Conservation (phyloP, 23 tunicate species). For the Ciona savignyi region DNA sequence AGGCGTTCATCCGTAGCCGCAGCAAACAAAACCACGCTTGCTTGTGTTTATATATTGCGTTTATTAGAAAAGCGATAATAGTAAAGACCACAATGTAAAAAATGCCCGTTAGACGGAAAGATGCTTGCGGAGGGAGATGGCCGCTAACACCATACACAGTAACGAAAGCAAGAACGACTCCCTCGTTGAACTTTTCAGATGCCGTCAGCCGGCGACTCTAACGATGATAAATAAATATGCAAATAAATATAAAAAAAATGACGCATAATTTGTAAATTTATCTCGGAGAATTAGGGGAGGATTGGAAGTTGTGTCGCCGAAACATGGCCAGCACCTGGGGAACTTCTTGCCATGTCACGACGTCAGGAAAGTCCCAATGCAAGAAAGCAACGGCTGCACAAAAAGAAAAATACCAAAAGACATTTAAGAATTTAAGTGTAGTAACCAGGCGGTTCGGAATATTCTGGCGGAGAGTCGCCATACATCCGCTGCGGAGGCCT, state of each 20-base stretch:
- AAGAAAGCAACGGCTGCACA: not conserved
- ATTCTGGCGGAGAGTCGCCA: not conserved
- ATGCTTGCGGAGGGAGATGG: not conserved
- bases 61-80: not conserved
- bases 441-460: not conserved
- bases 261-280: not conserved
- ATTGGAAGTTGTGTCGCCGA: too few relatives aligned
- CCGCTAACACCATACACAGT: not conserved
- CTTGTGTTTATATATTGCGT: not conserved
- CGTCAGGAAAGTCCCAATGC: not conserved
- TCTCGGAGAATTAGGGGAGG: not conserved
- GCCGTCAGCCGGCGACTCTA: not conserved
- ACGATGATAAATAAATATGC: not conserved
- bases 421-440: not conserved
- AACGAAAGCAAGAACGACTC: not conserved
- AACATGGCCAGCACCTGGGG: not conserved
- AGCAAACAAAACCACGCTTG: too few relatives aligned
- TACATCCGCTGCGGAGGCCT: not conserved
- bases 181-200: not conserved
- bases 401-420: not conserved
- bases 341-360: too few relatives aligned
- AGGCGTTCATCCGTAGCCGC: not conserved
- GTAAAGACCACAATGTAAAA: conserved; percentile 1
- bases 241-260: too few relatives aligned
- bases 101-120: conserved; percentile 1